These are phyloP conservation scores for Sylvicapra grimmia DNA, from an alignment of 2,113 vertebrate species.

Conservation along the genomic window DNA sequence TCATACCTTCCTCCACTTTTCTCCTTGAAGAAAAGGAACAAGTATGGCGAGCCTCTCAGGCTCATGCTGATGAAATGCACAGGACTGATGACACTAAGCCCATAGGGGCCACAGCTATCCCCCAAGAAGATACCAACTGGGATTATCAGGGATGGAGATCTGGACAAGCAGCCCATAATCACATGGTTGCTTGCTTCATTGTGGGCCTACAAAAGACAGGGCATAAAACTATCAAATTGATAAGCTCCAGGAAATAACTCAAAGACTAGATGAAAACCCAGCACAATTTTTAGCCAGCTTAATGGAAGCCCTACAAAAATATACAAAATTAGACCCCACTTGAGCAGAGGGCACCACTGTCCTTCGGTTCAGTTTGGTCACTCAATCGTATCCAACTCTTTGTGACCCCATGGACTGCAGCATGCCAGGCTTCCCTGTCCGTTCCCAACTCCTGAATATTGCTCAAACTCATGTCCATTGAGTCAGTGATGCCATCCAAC, in stretches of 20 bases:
- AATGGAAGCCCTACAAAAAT: background rate
- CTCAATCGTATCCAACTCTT: rapidly evolving
- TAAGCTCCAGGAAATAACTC: background rate
- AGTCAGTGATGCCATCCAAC: background rate
- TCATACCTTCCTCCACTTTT: background rate
- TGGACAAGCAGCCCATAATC: background rate
- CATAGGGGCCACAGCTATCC: background rate
- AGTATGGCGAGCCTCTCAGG: background rate
- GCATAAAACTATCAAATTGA: background rate
- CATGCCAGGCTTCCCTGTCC: rapidly evolving
- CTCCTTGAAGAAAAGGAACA: background rate
- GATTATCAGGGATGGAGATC: background rate
- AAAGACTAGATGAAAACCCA: background rate
- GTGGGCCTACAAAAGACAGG: background rate
- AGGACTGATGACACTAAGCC: background rate
- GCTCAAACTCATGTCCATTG: background rate
- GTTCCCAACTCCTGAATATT: background rate
- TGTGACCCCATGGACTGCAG: background rate
- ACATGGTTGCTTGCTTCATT: background rate
- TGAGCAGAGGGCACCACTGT: background rate
- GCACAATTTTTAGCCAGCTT: background rate
- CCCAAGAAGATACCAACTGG: background rate
- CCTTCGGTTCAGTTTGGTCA: background rate
- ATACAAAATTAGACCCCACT: background rate
- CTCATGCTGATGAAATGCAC: background rate